Base-by-base conservation (phyloP, 2,888 invertebrate genomes). In the Congeria kusceri region DNA sequence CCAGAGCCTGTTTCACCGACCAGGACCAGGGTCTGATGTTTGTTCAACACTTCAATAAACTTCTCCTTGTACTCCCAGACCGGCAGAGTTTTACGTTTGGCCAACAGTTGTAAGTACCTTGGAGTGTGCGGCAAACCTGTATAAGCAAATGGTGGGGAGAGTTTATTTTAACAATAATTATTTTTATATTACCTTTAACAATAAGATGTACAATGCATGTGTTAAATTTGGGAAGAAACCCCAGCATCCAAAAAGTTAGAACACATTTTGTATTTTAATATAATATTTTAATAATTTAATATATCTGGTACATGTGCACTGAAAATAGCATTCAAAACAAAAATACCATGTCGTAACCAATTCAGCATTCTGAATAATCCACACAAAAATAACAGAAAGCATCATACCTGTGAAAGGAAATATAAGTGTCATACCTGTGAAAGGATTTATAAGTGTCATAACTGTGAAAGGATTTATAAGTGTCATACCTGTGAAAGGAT, bases 1-100 rank as follows among this genome's bases (percentile, higher is more conserved):
- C 99, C 99, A 1, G 98, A 99, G n/a, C 99, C 99, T 32, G 93
- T 99, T 93, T 99, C 99, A 88, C 99, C 99, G 3, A 99, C 99
- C 0, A 99, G 94, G 1, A 99, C 98, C 29, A 99, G 97, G 83
- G 97, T 97, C 92, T 99, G 99, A 94, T 99, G 96, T 70, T 97
- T 96, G 83, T 96, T 96, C n/a, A 99, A 94, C 49, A 98, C 95
- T 88, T 98, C 96, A 96, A 98, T 97, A 93, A 99, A 99, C 94
- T 99, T 98, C 0, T 96, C 96, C 90, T 97, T 96, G 94, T 99
- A 99, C 92, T 99, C 99, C 95, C 99, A 99, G 0, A 99, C 99
- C 0, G 99, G 99, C 77, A 99, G 94, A 1, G 96, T 96, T 39
- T 97, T 96, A 44, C 99, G 95, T 88, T 98, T 98, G 69, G 97